Base-by-base conservation (phyloP, 2,797 vertebrate genomes). In the Phylloscopus collybita region DNA sequence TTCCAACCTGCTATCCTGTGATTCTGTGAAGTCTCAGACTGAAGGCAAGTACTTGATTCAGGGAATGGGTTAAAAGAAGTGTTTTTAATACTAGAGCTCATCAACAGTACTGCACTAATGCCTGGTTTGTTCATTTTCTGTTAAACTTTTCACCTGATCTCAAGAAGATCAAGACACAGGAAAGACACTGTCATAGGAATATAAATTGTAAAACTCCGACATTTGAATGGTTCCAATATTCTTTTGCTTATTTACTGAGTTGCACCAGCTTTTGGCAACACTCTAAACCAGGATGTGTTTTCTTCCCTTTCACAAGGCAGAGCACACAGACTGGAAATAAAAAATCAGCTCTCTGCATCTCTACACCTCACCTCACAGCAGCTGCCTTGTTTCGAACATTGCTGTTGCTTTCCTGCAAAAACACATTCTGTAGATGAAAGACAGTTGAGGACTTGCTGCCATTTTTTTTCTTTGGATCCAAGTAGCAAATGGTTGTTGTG, bases 61-160 rank as follows among this genome's bases (percentile, higher is more conserved):
- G 34, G 59, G 30, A 84, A 45, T 19, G 50, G 9, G 13, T 40
- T 47, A 36, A 51, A 75, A 60, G 45, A 74, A 76, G 15, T 36
- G 34, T 4, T 72, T 72, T 38, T 22, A 54, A 0, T 36, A 3
- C 6, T 34, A 34, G 57, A 80, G 11, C 44, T 62, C 2, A 0
- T 14, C 40, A 49, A 23, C 18, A 86, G 3, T 5, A 34, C 1
- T 34, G 22, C 45, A 18, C 7, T 36, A 12, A 8, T 30, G 13
- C 53, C 18, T 27, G 13, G 4, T 51, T 45, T 29, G 15, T 21
- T 71, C 4, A 47, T 62, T 70, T 73, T 66, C 45, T 85, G 21
- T 34, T 57, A 5, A 62, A 50, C 8, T n/a, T 38, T 4, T 0
- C 13, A n/a, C n/a, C 18, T 47, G 25, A 6, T 17, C 18, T 2